Percentiles rank a stretch among this genome's conserved stretches.
phyloP scores from a whole-genome alignment of 2,797 vertebrate genomes.

The Pygocentrus nattereri region DNA sequence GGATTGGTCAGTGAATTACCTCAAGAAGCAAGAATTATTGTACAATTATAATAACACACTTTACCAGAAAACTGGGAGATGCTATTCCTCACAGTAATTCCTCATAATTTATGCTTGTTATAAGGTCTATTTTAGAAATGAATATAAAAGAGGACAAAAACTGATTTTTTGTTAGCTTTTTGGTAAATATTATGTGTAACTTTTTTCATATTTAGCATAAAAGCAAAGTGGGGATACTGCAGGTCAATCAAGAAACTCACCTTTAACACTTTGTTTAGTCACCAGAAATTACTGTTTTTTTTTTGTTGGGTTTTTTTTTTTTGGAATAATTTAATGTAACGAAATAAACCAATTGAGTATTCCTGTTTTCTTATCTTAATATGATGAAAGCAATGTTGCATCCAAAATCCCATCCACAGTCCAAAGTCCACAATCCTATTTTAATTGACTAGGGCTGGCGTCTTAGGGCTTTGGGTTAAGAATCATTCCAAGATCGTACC shows the following conservation, averaged over 20 bases:
- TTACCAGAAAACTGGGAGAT: slow-evolving; percentile 2
- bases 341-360: not conserved
- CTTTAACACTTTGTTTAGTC: slow-evolving; percentile 24
- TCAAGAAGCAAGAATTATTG: slow-evolving; percentile 43
- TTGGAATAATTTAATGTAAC: slow-evolving; percentile 20
- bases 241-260: slow-evolving; percentile 34
- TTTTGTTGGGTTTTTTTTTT: no score
- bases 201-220: slow-evolving; percentile 22
- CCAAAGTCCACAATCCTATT: slow-evolving; percentile 13
- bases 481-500: slow-evolving; percentile 29
- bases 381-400: slow-evolving; percentile 14
- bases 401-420: slow-evolving; percentile 12
- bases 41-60: slow-evolving; percentile 37
- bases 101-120: slow-evolving; percentile 27
- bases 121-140: slow-evolving; percentile 37
- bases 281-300: not conserved
- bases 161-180: not conserved
- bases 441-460: slow-evolving; percentile 16
- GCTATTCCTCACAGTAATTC: slow-evolving; percentile 3
- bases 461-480: slow-evolving; percentile 11
- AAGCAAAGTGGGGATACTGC: slow-evolving; percentile 39
- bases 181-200: not conserved
- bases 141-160: slow-evolving; percentile 10
- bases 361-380: slow-evolving; percentile 15
- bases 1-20: slow-evolving; percentile 28